phyloP scores from a whole-genome alignment of 2,797 vertebrate species.

The Acrossocheilus wenchowensis region DNA sequence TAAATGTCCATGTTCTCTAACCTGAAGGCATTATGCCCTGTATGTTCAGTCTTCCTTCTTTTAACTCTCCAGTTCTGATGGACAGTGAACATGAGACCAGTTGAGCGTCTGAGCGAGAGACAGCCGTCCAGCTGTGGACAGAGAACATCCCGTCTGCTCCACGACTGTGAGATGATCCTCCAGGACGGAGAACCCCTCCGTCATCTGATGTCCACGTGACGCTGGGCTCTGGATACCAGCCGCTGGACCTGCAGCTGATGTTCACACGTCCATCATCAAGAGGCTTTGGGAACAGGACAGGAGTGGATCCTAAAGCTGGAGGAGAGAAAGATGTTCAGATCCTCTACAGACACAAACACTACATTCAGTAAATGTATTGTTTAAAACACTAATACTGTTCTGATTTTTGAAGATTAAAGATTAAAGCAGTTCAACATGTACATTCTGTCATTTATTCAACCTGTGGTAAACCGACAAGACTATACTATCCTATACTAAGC shows the following conservation, averaged over 20 bases:
- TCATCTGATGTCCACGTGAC: conserved; percentile 59
- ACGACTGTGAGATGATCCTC: neutral
- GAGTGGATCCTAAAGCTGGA: conserved; percentile 63
- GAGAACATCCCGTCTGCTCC: conserved; percentile 42
- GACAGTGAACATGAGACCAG: conserved; percentile 40
- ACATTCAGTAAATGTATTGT: too few species aligned
- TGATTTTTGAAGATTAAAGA: too few species aligned
- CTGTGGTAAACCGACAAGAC: too few species aligned
- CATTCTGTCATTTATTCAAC: too few species aligned
- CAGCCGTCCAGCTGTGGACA: conserved; percentile 67
- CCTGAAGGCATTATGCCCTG: neutral
- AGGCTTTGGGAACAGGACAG: conserved; percentile 57
- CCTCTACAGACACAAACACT: neutral
- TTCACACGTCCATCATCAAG: conserved; percentile 56
- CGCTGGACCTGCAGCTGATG: conserved; percentile 70
- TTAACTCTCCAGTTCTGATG: neutral
- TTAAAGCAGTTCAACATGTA: too few species aligned
- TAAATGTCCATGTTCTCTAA: neutral
- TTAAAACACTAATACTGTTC: too few species aligned
- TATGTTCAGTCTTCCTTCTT: neutral
- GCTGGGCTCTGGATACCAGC: conserved; percentile 70
- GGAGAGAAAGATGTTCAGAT: neutral
- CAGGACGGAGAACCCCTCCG: neutral
- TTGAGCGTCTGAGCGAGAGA: conserved; percentile 26
- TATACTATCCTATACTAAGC: too few species aligned